A percentile compares a stretch with the other conserved stretches of the same genome.
Evolutionary conservation across 2,888 invertebrate genomes (phyloP).

Genomic region (Digitonthophagus gazella): DNA sequence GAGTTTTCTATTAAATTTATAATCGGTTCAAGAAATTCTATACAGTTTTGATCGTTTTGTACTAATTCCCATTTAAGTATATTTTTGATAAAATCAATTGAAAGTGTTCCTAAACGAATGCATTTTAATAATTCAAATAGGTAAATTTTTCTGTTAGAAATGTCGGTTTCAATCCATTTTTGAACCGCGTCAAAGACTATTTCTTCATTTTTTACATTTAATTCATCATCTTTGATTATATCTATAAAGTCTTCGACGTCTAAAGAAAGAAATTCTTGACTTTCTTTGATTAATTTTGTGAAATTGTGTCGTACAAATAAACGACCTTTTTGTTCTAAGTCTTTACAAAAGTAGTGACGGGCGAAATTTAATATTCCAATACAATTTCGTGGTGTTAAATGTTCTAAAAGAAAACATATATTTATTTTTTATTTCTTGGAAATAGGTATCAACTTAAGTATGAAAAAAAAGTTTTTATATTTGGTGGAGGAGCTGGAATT

Average conservation of each 20-base stretch:
- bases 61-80: constrained; percentile 35
- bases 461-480: too few species aligned
- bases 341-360: constrained; percentile 66
- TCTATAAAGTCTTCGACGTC: constrained; percentile 61
- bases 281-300: constrained; percentile 58
- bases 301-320: constrained; percentile 45
- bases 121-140: constrained; percentile 63
- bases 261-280: constrained; percentile 63
- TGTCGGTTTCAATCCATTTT: constrained; percentile 66
- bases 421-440: background rate
- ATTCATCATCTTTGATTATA: constrained; percentile 66
- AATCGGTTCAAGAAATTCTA: constrained; percentile 38
- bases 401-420: constrained; percentile 43
- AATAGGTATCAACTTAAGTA: background rate
- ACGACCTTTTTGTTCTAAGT: constrained; percentile 61
- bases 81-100: constrained; percentile 36
- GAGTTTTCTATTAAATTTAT: constrained; percentile 32
- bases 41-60: constrained; percentile 37
- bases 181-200: constrained; percentile 71
- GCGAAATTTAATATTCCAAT: constrained; percentile 71
- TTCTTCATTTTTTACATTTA: constrained; percentile 72
- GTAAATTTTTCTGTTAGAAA: constrained; percentile 55
- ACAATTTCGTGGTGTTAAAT: constrained; percentile 67
- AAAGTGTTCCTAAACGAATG: constrained; percentile 65
- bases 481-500: too few species aligned